Base-by-base conservation (phyloP, 2,113 vertebrate genomes). In the Pseudorasbora parva region DNA sequence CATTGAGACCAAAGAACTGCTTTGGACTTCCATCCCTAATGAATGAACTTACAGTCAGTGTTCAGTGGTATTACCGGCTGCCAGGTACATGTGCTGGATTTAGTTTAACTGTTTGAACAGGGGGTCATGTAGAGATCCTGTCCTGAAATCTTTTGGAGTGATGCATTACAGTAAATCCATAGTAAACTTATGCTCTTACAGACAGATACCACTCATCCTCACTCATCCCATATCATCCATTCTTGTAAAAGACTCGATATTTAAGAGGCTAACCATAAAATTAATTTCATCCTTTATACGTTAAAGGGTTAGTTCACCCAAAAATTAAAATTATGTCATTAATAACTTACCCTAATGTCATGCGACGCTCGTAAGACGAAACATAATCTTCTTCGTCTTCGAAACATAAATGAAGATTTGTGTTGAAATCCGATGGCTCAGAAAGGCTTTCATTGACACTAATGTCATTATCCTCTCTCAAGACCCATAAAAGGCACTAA, bases 81-180 rank as follows among this genome's bases (percentile, higher is more conserved):
- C 77, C 77, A 66, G n/a, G 57, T 78, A 62, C 51, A 60, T 7
- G 17, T 78, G 37, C 41, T 30, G 59, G 11, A 79, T 79, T 25
- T 47, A 17, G 15, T 4, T 17, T 49, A 79, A 66, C 23, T 19
- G 14, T 79, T 57, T 27, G n/a, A 60, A 47, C 14, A 5, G 5
- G 27, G 56, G 7, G 12, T 78, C n/a, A 43, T 43, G 5, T 30
- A 27, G 47, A 84, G 77, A 66, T 83, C 37, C 60, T 43, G 56
- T 64, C 62, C 84, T 85, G 78, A 43, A 11, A 51, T 85, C 75
- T 86, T 68, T 82, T 83, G 72, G 69, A 88, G 84, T 86, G 89
- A 90, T 87, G 88, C 86, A 82, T 91, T 91, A 89, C 86, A 89
- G 91, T 92, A 91, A 64, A 62, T 17, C 60, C 27, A 17, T 30